Conservation (phyloP, 2,888 invertebrate species). For the Lottia gigantea region DNA sequence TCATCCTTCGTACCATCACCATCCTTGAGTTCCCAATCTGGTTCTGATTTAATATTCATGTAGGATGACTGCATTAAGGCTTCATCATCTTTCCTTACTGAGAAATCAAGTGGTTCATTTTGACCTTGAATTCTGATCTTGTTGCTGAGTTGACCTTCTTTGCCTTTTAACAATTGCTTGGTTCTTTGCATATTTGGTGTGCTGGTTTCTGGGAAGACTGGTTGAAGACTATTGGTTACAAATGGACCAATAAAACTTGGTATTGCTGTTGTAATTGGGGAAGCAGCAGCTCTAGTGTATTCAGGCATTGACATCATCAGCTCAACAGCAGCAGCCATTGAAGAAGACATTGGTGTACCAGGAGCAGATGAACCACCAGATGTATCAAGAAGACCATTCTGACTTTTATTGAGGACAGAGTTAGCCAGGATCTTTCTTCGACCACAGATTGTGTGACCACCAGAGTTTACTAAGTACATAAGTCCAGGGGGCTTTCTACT, state of each 20-base stretch:
- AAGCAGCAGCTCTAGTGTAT: neutral
- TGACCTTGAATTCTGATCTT: constrained; percentile 27
- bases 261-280: constrained; percentile 36
- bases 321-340: neutral
- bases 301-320: constrained; percentile 13
- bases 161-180: constrained; percentile 11
- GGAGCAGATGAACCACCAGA: neutral
- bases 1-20: constrained; percentile 19
- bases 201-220: constrained; percentile 30
- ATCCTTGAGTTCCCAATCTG: constrained; percentile 34
- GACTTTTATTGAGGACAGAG: constrained; percentile 21
- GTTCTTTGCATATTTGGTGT: constrained; percentile 5
- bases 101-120: constrained; percentile 40
- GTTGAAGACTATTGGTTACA: constrained; percentile 43
- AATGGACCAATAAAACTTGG: constrained; percentile 59
- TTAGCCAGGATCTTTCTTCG: constrained; percentile 32
- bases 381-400: constrained; percentile 15
- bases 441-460: constrained; percentile 33
- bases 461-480: constrained; percentile 34
- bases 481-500: constrained; percentile 48
- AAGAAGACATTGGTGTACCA: constrained; percentile 16
- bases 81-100: constrained; percentile 39
- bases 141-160: constrained; percentile 27
- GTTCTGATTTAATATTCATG: constrained; percentile 28
- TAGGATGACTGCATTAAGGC: constrained; percentile 17